Conservation (phyloP, 2,888 invertebrate species). For the Steromphala cineraria region DNA sequence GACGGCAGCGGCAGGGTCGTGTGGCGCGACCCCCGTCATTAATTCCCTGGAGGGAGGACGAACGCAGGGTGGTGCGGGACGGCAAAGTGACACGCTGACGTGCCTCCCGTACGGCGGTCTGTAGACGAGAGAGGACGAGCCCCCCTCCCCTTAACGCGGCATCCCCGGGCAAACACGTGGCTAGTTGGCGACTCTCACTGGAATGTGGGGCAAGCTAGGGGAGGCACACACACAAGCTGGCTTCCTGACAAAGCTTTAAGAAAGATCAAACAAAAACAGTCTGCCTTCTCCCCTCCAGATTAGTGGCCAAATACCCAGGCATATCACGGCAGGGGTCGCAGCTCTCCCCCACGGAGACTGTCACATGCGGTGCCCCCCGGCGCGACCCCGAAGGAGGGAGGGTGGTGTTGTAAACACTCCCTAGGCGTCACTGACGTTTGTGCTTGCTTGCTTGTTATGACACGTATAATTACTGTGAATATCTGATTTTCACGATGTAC, state of each 20-base stretch:
- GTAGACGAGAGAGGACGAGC: not conserved
- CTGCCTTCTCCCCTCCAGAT: conserved; percentile 17
- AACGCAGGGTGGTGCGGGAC: not conserved
- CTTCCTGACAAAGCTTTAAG: conserved; percentile 18
- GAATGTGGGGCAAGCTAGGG: not conserved
- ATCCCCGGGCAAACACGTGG: conserved; percentile 12
- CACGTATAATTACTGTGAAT: no score
- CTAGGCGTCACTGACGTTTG: no score
- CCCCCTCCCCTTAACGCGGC: not conserved
- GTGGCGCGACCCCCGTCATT: not conserved
- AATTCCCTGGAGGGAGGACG: not conserved
- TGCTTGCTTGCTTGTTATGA: no score
- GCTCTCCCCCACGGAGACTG: not conserved
- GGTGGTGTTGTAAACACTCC: no score
- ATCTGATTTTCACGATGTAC: no score
- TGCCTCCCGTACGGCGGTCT: not conserved
- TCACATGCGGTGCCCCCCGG: not conserved
- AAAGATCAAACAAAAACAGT: conserved; percentile 17
- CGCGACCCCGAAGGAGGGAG: not conserved
- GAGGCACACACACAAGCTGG: conserved; percentile 7
- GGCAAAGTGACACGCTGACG: not conserved
- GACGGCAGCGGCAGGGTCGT: not conserved
- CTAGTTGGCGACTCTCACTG: not conserved
- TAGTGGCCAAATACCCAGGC: conserved; percentile 17
- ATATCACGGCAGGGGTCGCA: not conserved